Evolutionary conservation across 2,113 vertebrate species (phyloP).

Genomic region (Hiodon alosoides): DNA sequence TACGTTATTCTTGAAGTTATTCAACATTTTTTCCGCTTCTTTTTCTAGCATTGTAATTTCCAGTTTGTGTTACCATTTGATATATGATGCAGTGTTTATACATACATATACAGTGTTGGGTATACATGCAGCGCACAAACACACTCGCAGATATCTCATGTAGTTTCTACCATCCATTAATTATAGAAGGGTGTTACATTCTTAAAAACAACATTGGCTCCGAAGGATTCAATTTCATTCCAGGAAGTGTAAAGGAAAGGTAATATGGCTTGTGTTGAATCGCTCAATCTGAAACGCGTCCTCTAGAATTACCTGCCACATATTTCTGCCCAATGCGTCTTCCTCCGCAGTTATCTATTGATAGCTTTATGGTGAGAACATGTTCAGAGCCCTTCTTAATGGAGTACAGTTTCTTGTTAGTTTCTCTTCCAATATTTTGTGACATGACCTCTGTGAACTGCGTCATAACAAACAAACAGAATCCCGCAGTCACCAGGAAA

Average conservation of each 20-base stretch:
- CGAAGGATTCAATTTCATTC: slow-evolving; percentile 39
- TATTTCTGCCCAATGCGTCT: not conserved
- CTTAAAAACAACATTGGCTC: slow-evolving; percentile 38
- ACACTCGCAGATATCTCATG: not conserved
- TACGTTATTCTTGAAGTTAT: no score
- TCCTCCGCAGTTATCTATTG: slow-evolving; percentile 27
- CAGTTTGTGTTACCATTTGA: no score
- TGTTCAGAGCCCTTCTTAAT: slow-evolving; percentile 20
- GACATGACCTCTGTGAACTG: slow-evolving; percentile 18
- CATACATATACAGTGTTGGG: no score
- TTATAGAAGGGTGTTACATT: slow-evolving; percentile 45
- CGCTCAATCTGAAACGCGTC: slow-evolving; percentile 7
- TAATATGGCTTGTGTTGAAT: slow-evolving; percentile 30
- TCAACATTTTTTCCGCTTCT: no score
- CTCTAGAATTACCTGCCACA: slow-evolving; percentile 34
- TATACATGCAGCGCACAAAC: not conserved
- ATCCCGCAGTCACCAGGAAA: no score
- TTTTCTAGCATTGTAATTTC: no score
- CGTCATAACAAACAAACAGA: no score
- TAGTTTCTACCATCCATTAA: slow-evolving; percentile 34
- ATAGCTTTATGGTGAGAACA: slow-evolving; percentile 33
- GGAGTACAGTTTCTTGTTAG: slow-evolving; percentile 13
- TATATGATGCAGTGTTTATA: no score
- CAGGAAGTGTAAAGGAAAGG: slow-evolving; percentile 44
- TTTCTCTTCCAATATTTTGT: slow-evolving; percentile 28